Conservation (phyloP, 2,888 invertebrate genomes). For the Polydrusus pterygomalis region DNA sequence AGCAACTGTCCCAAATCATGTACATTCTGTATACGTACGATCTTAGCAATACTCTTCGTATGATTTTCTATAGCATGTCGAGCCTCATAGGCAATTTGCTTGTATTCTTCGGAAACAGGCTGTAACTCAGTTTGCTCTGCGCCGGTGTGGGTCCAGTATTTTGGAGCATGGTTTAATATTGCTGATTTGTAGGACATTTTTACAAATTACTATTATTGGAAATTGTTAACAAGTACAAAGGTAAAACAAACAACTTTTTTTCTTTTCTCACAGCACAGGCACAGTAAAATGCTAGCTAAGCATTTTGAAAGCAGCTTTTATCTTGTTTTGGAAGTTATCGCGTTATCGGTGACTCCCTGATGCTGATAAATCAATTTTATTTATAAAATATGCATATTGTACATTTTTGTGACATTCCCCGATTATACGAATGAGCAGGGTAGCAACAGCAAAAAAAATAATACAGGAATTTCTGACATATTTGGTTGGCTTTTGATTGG, state of each 20-base stretch:
- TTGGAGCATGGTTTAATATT: slow-evolving; percentile 60
- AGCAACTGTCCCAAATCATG: slow-evolving; percentile 60
- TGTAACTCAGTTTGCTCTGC: not conserved
- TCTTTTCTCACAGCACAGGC: too few relatives aligned
- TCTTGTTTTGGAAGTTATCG: not conserved
- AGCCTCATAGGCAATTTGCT: slow-evolving; percentile 47
- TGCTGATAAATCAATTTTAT: not conserved
- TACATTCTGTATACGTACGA: slow-evolving; percentile 58
- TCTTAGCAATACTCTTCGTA: slow-evolving; percentile 28
- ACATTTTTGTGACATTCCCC: slow-evolving; percentile 1
- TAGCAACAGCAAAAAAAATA: not conserved
- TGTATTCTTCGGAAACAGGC: slow-evolving; percentile 49
- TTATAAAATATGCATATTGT: not conserved
- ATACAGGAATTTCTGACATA: too few relatives aligned
- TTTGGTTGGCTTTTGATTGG: too few relatives aligned
- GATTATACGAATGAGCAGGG: not conserved
- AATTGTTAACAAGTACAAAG: too few relatives aligned
- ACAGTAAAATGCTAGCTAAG: not conserved
- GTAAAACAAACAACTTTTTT: not conserved
- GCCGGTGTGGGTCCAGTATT: slow-evolving; percentile 59
- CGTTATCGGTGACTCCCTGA: slow-evolving; percentile 7
- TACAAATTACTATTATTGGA: too few relatives aligned
- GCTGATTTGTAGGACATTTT: slow-evolving; percentile 30
- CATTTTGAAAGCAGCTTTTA: not conserved
- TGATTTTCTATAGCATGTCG: slow-evolving; percentile 21